A percentile compares a stretch with the other conserved stretches of the same genome.
These are phyloP conservation scores for Burhinus bistriatus DNA, from an alignment of 2,113 vertebrate species.

Conservation along the genomic window DNA sequence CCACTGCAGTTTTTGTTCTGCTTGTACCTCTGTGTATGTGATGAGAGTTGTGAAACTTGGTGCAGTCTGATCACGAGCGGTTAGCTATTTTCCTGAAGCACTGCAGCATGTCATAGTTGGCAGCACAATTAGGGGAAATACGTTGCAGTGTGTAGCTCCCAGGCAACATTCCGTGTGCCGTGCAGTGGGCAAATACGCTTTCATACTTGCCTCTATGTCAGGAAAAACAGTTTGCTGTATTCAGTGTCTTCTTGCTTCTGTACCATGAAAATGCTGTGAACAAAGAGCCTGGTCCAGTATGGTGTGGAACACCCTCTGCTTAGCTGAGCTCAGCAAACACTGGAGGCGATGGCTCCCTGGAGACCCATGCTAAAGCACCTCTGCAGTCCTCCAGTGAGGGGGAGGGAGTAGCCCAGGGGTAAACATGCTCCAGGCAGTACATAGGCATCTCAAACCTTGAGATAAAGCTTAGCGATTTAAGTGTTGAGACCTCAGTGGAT, in stretches of 20 bases:
- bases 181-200: background rate
- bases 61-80: background rate
- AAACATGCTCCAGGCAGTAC: background rate
- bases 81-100: background rate
- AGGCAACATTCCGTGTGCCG: background rate
- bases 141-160: background rate
- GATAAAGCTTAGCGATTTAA: background rate
- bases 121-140: background rate
- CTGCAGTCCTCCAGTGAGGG: background rate
- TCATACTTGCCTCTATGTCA: background rate
- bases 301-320: background rate
- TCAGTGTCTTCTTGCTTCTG: background rate
- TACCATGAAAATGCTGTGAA: background rate
- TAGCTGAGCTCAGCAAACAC: background rate
- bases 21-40: background rate
- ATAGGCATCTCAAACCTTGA: background rate
- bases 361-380: background rate
- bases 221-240: background rate
- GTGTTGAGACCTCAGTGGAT: background rate
- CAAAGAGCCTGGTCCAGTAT: background rate
- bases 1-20: background rate
- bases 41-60: fast-evolving
- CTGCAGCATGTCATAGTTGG: background rate
- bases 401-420: background rate
- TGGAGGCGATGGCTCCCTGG: background rate